Evolutionary conservation across 2,888 invertebrate genomes (phyloP), one percentile per base, ranked within the genome.

Genomic region (Rotaria socialis): DNA sequence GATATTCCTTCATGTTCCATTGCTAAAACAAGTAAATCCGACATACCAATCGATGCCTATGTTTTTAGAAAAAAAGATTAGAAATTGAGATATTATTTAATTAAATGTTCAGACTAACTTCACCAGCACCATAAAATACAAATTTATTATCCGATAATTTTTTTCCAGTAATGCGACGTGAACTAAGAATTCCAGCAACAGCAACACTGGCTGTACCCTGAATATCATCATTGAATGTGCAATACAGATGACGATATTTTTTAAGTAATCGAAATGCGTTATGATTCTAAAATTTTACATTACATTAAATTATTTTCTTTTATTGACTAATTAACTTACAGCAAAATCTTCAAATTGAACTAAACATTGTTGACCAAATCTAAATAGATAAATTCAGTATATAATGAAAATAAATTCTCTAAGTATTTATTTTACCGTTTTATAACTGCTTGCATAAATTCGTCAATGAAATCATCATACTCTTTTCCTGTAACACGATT

Each of bases 71-170:
- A 90, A 88, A 16, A 67, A 55, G 1, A 22, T 55, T 4, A 55
- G 10, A 55, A 22, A 11, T 35, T 35, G 35, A 2, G 50, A 50
- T 50, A 55, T 22, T 55, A 2, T 5, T 55, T 6, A 55, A 22
- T 22, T 55, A 22, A 55, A 55, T 55, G 6, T 55, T 22, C 5
- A 2, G 24, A 84, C 89, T 90, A 89, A 95, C 95, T 93, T 97
- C 97, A 87, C 98, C 98, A 85, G 98, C 98, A 27, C 98, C 98
- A 91, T 96, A 95, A 93, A 99, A 97, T 0, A 98, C 94, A 89
- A 97, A 94, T 55, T 93, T 94, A 90, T 97, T 95, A 43, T 97
- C 95, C 1, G 94, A 94, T 52, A 99, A 93, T 88, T 93, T 93
- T 88, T 94, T 95, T 88, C 94, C 94, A 24, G 96, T 97, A 89